phyloP scores from a whole-genome alignment of 2,888 invertebrate genomes.

The Hanleya hanleyi region DNA sequence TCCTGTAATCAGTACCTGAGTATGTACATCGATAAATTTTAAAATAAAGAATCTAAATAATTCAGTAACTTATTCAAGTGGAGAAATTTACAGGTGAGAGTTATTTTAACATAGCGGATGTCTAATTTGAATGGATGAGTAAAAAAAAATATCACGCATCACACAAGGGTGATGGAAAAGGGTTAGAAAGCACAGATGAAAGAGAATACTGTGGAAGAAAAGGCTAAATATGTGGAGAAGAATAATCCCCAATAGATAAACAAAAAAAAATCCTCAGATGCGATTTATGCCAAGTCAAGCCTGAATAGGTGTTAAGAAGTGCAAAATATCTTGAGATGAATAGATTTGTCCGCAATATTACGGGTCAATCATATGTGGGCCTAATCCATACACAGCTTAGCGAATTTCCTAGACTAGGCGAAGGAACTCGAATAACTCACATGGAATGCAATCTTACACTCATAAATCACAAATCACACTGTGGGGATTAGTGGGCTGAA shows the following conservation, averaged over 20 bases:
- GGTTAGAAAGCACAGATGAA: conserved; percentile 1
- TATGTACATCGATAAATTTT: too few species aligned
- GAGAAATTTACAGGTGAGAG: background rate
- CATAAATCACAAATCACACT: background rate
- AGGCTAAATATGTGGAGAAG: background rate
- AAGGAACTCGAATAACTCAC: background rate
- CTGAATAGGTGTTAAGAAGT: background rate
- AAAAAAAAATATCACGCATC: background rate
- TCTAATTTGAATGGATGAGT: background rate
- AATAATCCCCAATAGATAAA: conserved; percentile 4
- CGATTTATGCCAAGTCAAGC: background rate
- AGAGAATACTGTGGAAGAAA: background rate
- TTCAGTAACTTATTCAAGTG: too few species aligned
- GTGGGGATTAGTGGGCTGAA: background rate
- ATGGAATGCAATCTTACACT: background rate
- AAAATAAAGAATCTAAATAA: too few species aligned
- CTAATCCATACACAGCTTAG: background rate
- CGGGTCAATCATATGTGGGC: background rate
- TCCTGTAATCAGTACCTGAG: too few species aligned
- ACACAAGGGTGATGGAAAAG: too few species aligned
- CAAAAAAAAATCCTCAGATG: background rate
- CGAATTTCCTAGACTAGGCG: background rate
- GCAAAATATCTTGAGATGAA: background rate
- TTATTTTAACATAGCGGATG: background rate
- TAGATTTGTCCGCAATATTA: background rate